Evolutionary conservation across 2,888 invertebrate genomes (phyloP).

Genomic region (Synergus umbraculus): DNA sequence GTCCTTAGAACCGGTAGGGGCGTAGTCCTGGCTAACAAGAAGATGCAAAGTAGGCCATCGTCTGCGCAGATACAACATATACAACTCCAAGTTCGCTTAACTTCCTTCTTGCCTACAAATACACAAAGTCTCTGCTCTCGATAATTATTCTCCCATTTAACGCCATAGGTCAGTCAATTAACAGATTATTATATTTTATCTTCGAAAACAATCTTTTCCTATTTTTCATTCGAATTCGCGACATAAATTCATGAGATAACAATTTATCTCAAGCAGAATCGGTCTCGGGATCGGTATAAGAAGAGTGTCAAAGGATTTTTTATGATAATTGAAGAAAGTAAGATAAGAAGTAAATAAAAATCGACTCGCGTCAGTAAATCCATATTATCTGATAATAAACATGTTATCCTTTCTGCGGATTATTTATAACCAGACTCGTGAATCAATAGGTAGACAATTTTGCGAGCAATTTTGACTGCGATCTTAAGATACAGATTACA

Average conservation of each 20-base stretch:
- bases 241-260: neutral
- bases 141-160: conserved; percentile 12
- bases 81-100: neutral
- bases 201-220: neutral
- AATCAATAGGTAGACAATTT: conserved; percentile 28
- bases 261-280: too few species aligned
- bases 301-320: neutral
- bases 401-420: neutral
- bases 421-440: conserved; percentile 27
- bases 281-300: too few species aligned
- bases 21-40: conserved; percentile 38
- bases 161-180: conserved; percentile 32
- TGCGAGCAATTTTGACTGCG: neutral
- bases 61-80: conserved; percentile 4
- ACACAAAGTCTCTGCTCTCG: neutral
- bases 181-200: neutral
- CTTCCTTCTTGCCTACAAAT: conserved; percentile 10
- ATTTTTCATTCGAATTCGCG: neutral
- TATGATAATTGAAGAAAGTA: neutral
- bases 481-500: conserved; percentile 33
- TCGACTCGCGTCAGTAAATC: neutral
- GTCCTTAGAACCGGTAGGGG: conserved; percentile 41
- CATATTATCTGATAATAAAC: neutral
- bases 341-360: neutral
- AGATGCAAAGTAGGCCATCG: conserved; percentile 33